A percentile compares a stretch with the other conserved stretches of the same genome.
These are phyloP conservation scores for Diadumene lineata DNA, from an alignment of 92 coral and sea anemone species.

Conservation along the genomic window DNA sequence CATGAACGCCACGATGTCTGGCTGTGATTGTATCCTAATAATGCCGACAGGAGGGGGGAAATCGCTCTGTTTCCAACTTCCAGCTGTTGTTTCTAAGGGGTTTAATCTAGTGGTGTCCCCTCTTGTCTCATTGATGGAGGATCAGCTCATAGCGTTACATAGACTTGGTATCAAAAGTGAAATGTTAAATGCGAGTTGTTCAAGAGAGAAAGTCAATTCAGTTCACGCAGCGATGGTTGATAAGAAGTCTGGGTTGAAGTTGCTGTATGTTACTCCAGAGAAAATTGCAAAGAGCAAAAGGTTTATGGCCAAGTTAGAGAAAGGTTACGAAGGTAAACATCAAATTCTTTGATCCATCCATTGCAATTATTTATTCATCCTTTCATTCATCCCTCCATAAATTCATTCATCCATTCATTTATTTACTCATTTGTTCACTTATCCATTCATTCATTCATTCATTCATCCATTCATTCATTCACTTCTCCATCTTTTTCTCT, in stretches of 20 bases:
- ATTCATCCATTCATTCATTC: background rate
- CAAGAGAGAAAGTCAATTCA: conserved; percentile 82
- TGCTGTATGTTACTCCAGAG: conserved; percentile 96
- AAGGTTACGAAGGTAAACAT: conserved; percentile 71
- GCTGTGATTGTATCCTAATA: conserved; percentile 84
- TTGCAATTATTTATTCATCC: background rate
- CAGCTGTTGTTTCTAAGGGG: conserved; percentile 83
- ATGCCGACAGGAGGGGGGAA: conserved; percentile 99
- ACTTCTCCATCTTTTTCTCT: background rate
- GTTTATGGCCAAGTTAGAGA: conserved; percentile 94
- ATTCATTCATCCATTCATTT: background rate
- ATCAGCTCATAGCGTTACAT: conserved; percentile 86
- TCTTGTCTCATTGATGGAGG: conserved; percentile 89
- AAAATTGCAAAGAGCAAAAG: conserved; percentile 95
- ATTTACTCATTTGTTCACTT: background rate
- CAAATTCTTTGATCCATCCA: background rate
- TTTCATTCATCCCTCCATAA: background rate
- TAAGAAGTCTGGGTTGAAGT: conserved; percentile 71
- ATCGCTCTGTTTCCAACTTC: conserved; percentile 88
- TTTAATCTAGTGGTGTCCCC: conserved; percentile 93
- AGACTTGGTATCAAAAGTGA: conserved; percentile 64
- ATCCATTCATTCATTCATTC: background rate
- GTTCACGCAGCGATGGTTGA: conserved; percentile 80
- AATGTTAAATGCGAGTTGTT: conserved; percentile 73
- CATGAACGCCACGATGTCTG: conserved; percentile 90